Percentiles rank a stretch among this genome's conserved stretches.
Conservation (phyloP, 2,888 invertebrate species). For the Mayetiola destructor region DNA sequence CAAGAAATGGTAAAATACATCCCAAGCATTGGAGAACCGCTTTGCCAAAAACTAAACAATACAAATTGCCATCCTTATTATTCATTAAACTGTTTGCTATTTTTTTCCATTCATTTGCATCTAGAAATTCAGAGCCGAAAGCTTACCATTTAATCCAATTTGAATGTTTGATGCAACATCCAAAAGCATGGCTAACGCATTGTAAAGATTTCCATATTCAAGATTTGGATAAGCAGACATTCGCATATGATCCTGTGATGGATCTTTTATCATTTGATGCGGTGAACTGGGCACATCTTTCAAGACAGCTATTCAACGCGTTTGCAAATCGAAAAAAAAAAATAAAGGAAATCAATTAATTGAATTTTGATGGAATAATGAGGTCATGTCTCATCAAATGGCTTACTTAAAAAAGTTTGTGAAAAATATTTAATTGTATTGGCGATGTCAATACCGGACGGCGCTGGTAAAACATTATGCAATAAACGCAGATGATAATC, state of each 20-base stretch:
- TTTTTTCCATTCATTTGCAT: background rate
- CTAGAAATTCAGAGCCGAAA: background rate
- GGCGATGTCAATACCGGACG: slow-evolving; percentile 90
- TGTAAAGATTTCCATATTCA: slow-evolving; percentile 91
- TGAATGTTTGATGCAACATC: slow-evolving; percentile 89
- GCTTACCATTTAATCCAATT: slow-evolving; percentile 65
- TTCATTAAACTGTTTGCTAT: slow-evolving; percentile 16
- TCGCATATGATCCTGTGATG: slow-evolving; percentile 70
- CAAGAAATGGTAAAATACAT: slow-evolving; percentile 89
- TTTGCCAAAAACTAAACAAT: slow-evolving; percentile 71
- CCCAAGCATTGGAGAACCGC: slow-evolving; percentile 86
- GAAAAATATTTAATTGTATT: slow-evolving; percentile 97
- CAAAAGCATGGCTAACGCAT: slow-evolving; percentile 61
- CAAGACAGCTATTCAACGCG: slow-evolving; percentile 57
- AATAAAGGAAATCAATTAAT: background rate
- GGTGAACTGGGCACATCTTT: slow-evolving; percentile 94
- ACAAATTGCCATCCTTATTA: too few relatives aligned
- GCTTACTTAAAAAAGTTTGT: slow-evolving; percentile 86
- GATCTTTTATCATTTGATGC: slow-evolving; percentile 75
- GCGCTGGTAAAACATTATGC: slow-evolving; percentile 81
- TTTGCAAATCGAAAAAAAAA: background rate
- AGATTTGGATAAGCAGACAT: slow-evolving; percentile 90
- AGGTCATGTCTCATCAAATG: background rate
- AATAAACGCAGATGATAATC: slow-evolving; percentile 88
- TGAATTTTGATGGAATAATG: background rate